phyloP scores from a whole-genome alignment of 35 echinoderm and acorn worm genomes.

The Lytechinus variegatus region DNA sequence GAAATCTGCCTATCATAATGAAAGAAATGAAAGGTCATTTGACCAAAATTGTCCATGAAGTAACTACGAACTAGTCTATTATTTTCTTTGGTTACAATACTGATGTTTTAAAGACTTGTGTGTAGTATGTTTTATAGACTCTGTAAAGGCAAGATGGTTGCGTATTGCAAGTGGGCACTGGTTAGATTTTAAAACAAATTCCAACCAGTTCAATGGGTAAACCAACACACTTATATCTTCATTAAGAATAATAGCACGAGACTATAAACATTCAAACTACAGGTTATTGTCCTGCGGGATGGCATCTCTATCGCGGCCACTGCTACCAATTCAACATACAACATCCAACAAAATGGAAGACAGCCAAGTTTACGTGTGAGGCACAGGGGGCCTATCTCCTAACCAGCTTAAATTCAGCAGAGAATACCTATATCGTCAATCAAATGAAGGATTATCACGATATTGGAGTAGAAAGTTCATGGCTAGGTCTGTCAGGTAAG shows the following conservation, averaged over 20 bases:
- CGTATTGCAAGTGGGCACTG: too few species aligned
- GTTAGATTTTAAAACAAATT: too few species aligned
- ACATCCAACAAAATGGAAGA: constrained; percentile 62
- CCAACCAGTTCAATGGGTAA: too few species aligned
- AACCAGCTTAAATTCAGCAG: constrained; percentile 25
- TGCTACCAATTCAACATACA: constrained; percentile 86
- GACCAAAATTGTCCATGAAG: too few species aligned
- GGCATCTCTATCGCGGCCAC: constrained; percentile 71
- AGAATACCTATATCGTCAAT: constrained; percentile 49
- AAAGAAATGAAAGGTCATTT: too few species aligned
- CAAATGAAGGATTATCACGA: background rate
- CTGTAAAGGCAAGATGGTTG: too few species aligned
- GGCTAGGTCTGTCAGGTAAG: constrained; percentile 58
- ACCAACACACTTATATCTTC: too few species aligned
- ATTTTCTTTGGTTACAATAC: too few species aligned
- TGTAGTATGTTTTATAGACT: too few species aligned
- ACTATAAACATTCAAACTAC: background rate
- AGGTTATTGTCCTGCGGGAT: constrained; percentile 77
- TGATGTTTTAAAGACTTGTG: too few species aligned
- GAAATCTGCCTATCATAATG: too few species aligned
- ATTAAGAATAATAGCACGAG: background rate
- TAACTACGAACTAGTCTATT: too few species aligned
- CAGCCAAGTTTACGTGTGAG: constrained; percentile 81
- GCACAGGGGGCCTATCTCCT: constrained; percentile 61
- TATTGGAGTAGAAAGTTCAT: background rate